Percentiles rank a stretch among this genome's conserved stretches.
These are phyloP conservation scores for Mugil cephalus DNA, from an alignment of 2,113 vertebrate genomes.

Conservation along the genomic window DNA sequence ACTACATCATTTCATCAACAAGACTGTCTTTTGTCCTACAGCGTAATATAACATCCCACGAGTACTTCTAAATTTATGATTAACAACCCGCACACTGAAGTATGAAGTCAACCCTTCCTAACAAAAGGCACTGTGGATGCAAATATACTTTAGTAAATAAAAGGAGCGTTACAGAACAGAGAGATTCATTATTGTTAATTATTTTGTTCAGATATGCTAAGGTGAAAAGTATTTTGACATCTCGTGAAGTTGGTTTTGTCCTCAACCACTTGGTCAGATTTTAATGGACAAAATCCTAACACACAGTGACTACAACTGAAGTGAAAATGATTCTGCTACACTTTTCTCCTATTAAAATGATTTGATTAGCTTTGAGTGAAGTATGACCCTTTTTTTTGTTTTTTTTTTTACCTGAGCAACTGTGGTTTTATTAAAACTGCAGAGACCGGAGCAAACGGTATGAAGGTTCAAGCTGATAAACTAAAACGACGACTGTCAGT, in stretches of 20 bases:
- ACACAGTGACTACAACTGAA: no score
- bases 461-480: background rate
- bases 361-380: no score
- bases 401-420: no score
- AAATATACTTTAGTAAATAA: slow-evolving; percentile 9
- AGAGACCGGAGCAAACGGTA: no score
- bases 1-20: slow-evolving; percentile 1
- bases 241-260: background rate
- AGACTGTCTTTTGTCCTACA: slow-evolving; percentile 1
- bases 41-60: slow-evolving; percentile 1
- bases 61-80: background rate
- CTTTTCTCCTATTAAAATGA: no score
- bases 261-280: background rate
- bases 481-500: slow-evolving; percentile 3
- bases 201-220: slow-evolving; percentile 5
- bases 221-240: slow-evolving; percentile 1
- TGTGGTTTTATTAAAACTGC: no score
- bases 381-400: no score
- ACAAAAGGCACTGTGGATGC: slow-evolving; percentile 66
- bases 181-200: background rate
- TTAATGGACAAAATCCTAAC: no score
- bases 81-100: slow-evolving; percentile 7
- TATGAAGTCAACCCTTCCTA: slow-evolving; percentile 7
- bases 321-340: no score
- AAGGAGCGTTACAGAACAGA: background rate